Base-by-base conservation (phyloP, 2,797 vertebrate species). In the Tinamus major region DNA sequence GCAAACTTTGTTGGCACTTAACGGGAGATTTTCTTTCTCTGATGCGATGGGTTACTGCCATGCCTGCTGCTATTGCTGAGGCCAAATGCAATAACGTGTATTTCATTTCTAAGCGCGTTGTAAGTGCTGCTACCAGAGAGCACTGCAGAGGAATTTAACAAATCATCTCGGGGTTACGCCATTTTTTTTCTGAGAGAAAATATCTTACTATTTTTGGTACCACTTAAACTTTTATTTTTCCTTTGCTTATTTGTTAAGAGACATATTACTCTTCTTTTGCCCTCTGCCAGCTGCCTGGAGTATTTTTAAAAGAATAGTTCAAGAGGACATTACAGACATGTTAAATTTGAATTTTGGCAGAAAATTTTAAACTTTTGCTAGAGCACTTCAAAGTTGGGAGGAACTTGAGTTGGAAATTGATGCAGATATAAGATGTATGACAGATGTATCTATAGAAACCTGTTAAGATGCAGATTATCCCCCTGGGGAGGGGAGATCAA, bases 391-490 rank as follows among this genome's bases (percentile, higher is more conserved):
- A 98, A 98, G 98, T 98, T 98, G 97, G 95, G 92, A 97, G 91
- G 96, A 97, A 97, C 96, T 98, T 97, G 96, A 96, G 97, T 97
- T 97, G 95, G 95, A 97, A 98, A 97, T 95, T 97, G 97, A 98
- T 97, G 96, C 97, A 97, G 97, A 98, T 98, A 97, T 86, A 97
- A 97, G 97, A 97, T 98, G 97, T 98, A 98, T 98, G 97, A 97
- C 97, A 98, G 98, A 98, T 97, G 97, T 98, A 98, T 98, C 98
- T 98, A 98, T 98, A 97, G 98, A 97, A 98, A 97, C 97, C 98
- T 97, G 97, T 97, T 98, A 98, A 97, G 97, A 98, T 98, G 98
- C 97, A 98, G 98, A 98, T 98, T 98, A 98, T 97, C 94, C 97
- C 97, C 97, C 96, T 96, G 96, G 97, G 97, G 98, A 98, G 96